Percentiles rank a stretch among this genome's conserved stretches.
Conservation (phyloP, 2,888 invertebrate genomes). For the Neoaliturus tenellus region DNA sequence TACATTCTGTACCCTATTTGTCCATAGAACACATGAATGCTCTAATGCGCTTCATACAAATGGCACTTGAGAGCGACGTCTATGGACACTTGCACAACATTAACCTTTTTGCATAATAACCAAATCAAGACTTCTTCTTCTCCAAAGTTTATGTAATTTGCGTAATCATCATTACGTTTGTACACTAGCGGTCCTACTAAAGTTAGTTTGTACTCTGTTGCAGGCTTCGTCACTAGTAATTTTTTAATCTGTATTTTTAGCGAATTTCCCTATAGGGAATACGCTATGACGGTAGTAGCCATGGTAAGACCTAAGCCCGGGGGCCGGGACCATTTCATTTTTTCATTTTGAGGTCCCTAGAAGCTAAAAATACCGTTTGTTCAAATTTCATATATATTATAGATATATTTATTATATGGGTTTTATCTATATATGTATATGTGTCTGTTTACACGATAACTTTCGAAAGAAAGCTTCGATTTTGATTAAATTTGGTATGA, state of each 20-base stretch:
- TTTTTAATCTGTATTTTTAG: not conserved
- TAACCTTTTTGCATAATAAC: not conserved
- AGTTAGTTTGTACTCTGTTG: not conserved
- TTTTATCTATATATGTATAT: too few relatives aligned
- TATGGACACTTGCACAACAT: not conserved
- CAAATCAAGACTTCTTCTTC: conserved; percentile 21
- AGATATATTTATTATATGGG: not conserved
- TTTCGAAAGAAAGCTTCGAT: too few relatives aligned
- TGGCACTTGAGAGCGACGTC: too few relatives aligned
- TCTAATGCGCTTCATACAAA: too few relatives aligned
- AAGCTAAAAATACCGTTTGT: too few relatives aligned
- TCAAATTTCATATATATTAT: not conserved
- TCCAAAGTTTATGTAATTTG: not conserved
- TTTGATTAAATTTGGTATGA: too few relatives aligned
- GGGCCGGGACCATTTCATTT: not conserved
- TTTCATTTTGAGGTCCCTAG: not conserved
- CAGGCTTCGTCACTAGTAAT: not conserved
- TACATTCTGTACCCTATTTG: too few relatives aligned
- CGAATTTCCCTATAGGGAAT: not conserved
- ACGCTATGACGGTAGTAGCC: too few relatives aligned
- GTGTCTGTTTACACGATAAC: too few relatives aligned
- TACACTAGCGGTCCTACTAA: not conserved
- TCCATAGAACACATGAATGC: too few relatives aligned
- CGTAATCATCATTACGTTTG: not conserved
- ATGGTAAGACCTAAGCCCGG: too few relatives aligned